These are phyloP conservation scores for Chironomus riparius DNA, from an alignment of 2,888 invertebrate genomes.

Conservation along the genomic window DNA sequence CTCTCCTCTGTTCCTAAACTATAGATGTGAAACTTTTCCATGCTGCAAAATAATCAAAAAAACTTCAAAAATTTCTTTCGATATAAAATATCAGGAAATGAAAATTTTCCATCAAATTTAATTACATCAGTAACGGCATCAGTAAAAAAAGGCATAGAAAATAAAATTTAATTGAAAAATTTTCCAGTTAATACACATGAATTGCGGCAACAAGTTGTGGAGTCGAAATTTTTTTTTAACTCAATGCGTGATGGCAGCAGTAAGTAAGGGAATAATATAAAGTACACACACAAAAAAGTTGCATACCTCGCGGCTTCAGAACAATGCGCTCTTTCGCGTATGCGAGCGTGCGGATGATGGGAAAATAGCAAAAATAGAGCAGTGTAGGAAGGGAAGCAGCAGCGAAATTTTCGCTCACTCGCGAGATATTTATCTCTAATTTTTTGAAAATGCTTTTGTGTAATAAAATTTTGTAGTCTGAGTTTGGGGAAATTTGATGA, in stretches of 20 bases:
- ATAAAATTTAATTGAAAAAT: not conserved
- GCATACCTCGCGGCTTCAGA: conserved; percentile 23
- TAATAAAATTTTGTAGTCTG: no score
- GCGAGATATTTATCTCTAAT: conserved; percentile 19
- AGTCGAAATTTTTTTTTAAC: no score
- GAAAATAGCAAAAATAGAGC: not conserved
- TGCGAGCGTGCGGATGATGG: not conserved
- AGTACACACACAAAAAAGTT: conserved; percentile 3
- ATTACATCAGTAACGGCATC: no score
- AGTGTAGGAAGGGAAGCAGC: not conserved
- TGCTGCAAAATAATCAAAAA: no score
- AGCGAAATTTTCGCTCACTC: conserved; percentile 7
- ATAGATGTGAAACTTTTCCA: no score
- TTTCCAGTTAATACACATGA: not conserved
- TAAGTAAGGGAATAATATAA: not conserved
- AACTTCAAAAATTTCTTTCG: no score
- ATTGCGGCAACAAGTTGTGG: not conserved
- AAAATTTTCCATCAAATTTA: no score
- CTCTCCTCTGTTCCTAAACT: no score
- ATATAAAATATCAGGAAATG: no score
- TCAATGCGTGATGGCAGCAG: no score
- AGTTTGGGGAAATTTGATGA: no score
- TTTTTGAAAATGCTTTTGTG: not conserved
- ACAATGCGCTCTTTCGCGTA: not conserved
- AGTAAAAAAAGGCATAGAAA: no score